Percentiles rank a stretch among this genome's conserved stretches.
phyloP scores from a whole-genome alignment of 2,888 invertebrate species.

The Chesias legatella region DNA sequence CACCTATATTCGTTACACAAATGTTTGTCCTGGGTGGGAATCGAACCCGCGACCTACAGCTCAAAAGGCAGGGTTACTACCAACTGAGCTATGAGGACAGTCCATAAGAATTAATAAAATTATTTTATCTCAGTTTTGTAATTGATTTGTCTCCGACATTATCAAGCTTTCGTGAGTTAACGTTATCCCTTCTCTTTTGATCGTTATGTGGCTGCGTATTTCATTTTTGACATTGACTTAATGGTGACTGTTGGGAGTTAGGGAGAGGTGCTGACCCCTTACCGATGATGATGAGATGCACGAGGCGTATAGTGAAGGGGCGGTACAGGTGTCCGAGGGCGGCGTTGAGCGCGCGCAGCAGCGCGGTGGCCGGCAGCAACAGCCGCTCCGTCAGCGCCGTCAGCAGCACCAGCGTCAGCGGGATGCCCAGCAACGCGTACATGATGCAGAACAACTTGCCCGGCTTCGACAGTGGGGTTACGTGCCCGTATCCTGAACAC shows the following conservation, averaged over 20 bases:
- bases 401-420: slow-evolving; percentile 90
- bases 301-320: slow-evolving; percentile 87
- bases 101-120: too few species aligned
- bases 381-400: slow-evolving; percentile 91
- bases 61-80: too few species aligned
- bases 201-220: too few species aligned
- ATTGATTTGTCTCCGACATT: too few species aligned
- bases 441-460: slow-evolving; percentile 94
- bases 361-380: slow-evolving; percentile 85
- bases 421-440: slow-evolving; percentile 92
- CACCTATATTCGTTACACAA: too few species aligned
- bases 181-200: too few species aligned
- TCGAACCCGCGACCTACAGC: too few species aligned
- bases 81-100: too few species aligned
- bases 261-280: slow-evolving; percentile 35
- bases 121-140: too few species aligned
- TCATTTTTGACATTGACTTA: too few species aligned
- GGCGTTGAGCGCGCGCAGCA: slow-evolving; percentile 85
- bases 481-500: slow-evolving; percentile 90
- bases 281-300: slow-evolving; percentile 87
- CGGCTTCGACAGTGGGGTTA: slow-evolving; percentile 90
- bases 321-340: slow-evolving; percentile 86
- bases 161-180: too few species aligned
- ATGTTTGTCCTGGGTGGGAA: too few species aligned
- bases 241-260: background rate